Percentiles rank a stretch among this genome's conserved stretches.
Evolutionary conservation across 2,797 vertebrate species (phyloP).

Genomic region (Oryzias dopingdopingensis): DNA sequence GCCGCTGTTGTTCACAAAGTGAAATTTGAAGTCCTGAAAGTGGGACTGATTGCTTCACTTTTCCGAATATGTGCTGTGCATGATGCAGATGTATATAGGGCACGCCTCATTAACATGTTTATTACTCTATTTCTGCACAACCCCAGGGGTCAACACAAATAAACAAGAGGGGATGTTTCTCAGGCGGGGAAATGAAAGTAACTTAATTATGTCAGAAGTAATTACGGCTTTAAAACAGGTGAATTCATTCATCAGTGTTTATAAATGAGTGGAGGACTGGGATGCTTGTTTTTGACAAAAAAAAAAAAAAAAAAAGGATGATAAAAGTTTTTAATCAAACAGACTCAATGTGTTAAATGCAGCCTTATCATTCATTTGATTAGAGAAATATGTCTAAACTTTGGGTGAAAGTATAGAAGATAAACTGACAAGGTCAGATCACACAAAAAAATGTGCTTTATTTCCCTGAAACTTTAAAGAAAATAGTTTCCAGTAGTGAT

Average conservation of each 20-base stretch:
- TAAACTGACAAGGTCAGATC: too few species aligned
- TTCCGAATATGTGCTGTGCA: neutral
- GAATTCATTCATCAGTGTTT: constrained; percentile 26
- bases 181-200: constrained; percentile 13
- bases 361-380: too few species aligned
- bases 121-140: constrained; percentile 25
- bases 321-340: too few species aligned
- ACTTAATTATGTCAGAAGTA: constrained; percentile 21
- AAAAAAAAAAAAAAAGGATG: constrained; percentile 1
- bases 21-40: constrained; percentile 27
- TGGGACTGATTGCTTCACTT: constrained; percentile 7
- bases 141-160: constrained; percentile 21
- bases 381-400: too few species aligned
- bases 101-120: constrained; percentile 42
- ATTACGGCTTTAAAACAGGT: constrained; percentile 18
- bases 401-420: too few species aligned
- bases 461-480: too few species aligned
- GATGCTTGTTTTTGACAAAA: neutral
- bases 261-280: constrained; percentile 8
- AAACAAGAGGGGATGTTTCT: constrained; percentile 19
- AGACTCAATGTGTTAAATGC: too few species aligned
- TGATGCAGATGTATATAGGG: constrained; percentile 1
- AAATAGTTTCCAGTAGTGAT: too few species aligned
- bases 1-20: neutral
- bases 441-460: too few species aligned